These are phyloP conservation scores for Thamnophis elegans DNA, from an alignment of 2,797 vertebrate species.

Conservation along the genomic window DNA sequence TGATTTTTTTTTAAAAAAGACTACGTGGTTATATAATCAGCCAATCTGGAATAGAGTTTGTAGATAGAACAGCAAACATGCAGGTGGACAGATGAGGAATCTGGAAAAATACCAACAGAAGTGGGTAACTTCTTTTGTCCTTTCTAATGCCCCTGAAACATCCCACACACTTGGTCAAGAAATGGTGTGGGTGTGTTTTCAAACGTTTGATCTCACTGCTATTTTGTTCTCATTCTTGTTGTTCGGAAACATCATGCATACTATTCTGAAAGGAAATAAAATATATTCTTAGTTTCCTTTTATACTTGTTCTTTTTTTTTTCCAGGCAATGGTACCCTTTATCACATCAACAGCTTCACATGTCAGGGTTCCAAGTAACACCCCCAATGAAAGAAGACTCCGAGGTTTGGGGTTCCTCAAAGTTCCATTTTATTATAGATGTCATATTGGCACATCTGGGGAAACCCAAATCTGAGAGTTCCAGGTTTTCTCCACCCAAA, in stretches of 20 bases:
- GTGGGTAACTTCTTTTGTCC: not conserved
- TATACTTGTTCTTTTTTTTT: not conserved
- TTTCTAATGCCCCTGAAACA: not conserved
- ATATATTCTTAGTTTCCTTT: not conserved
- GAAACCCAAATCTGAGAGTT: too few relatives aligned
- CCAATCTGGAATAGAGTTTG: not conserved
- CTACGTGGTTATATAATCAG: not conserved
- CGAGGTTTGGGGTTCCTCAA: too few relatives aligned
- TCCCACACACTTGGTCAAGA: not conserved
- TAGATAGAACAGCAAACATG: not conserved
- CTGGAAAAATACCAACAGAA: not conserved
- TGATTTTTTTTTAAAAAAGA: not conserved
- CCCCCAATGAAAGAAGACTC: too few relatives aligned
- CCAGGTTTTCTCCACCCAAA: too few relatives aligned
- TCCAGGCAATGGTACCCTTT: not conserved
- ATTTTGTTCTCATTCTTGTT: not conserved
- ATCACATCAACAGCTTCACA: not conserved
- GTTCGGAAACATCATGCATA: not conserved
- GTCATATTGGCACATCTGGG: too few relatives aligned
- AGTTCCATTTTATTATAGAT: too few relatives aligned
- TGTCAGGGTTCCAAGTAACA: too few relatives aligned
- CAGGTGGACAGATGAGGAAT: not conserved
- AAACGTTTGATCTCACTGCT: not conserved
- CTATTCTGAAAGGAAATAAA: not conserved
- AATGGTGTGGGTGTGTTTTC: not conserved